A percentile compares a stretch with the other conserved stretches of the same genome.
Conservation (phyloP, 1,140 invertebrate species). For the Drosophila kurseongensis region DNA sequence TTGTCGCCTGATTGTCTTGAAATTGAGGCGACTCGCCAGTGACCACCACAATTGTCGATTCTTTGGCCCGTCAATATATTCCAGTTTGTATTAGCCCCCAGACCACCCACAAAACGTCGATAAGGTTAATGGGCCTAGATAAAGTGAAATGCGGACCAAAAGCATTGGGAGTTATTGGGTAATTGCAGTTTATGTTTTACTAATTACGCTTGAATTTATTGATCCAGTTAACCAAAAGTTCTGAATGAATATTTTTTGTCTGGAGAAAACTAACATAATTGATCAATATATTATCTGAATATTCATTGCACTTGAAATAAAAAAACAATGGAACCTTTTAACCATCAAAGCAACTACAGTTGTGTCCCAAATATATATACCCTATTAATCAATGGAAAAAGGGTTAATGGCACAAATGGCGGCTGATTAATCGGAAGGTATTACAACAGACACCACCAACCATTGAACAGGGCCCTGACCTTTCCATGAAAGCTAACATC, state of each 20-base stretch:
- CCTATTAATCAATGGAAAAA: slow-evolving; percentile 1
- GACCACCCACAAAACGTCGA: slow-evolving; percentile 53
- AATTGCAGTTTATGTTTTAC: slow-evolving; percentile 26
- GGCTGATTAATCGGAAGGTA: slow-evolving; percentile 21
- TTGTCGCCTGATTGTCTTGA: slow-evolving; percentile 68
- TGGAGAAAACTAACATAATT: not conserved
- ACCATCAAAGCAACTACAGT: not conserved
- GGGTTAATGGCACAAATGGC: slow-evolving; percentile 5
- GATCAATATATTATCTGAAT: not conserved
- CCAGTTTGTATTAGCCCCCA: slow-evolving; percentile 35
- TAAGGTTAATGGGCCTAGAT: slow-evolving; percentile 30
- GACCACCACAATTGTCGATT: slow-evolving; percentile 30
- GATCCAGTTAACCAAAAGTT: slow-evolving; percentile 3
- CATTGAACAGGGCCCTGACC: slow-evolving; percentile 22
- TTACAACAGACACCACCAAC: slow-evolving; percentile 9
- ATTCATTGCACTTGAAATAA: not conserved
- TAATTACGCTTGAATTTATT: slow-evolving; percentile 6
- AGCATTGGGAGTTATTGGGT: slow-evolving; percentile 20
- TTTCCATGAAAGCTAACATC: slow-evolving; percentile 12
- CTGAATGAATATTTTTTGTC: not conserved
- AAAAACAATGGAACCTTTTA: not conserved
- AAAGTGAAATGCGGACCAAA: slow-evolving; percentile 20
- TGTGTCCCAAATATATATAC: not conserved
- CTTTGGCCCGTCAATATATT: slow-evolving; percentile 31
- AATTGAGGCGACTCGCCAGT: slow-evolving; percentile 43